A percentile compares a stretch with the other conserved stretches of the same genome.
Evolutionary conservation across 2,888 invertebrate species (phyloP).

Genomic region (Rotaria socialis): DNA sequence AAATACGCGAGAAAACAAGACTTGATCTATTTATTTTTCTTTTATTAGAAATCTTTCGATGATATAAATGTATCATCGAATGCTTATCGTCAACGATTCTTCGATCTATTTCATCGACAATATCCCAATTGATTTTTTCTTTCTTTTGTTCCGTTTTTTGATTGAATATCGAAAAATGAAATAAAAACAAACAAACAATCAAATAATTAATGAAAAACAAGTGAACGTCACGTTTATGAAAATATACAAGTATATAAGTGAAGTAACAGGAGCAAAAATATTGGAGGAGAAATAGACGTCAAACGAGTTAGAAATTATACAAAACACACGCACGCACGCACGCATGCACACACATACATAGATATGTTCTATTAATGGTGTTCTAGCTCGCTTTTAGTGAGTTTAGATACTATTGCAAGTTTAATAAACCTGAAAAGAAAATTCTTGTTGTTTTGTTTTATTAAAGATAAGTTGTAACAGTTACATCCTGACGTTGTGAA

Average conservation of each 20-base stretch:
- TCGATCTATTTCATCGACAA: not conserved
- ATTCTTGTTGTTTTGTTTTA: not conserved
- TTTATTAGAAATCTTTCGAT: not conserved
- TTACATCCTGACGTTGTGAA: not conserved
- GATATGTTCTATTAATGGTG: slow-evolving; percentile 6
- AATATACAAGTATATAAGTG: slow-evolving; percentile 15
- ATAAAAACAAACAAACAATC: not conserved
- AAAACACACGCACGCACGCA: not conserved
- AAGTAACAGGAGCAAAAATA: not conserved
- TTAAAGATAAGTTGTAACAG: slow-evolving; percentile 15
- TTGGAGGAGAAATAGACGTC: not conserved
- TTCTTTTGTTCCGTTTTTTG: not conserved
- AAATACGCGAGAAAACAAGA: no score
- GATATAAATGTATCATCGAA: not conserved
- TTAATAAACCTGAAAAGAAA: not conserved
- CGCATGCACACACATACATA: not conserved
- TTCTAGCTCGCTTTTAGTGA: slow-evolving; percentile 20
- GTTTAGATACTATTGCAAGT: slow-evolving; percentile 32
- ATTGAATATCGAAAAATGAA: slow-evolving; percentile 28
- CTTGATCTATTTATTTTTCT: not conserved
- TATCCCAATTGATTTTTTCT: not conserved
- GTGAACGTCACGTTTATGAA: not conserved
- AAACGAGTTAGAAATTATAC: not conserved
- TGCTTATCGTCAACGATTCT: not conserved
- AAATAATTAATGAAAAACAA: not conserved